Conservation (phyloP, 2,797 vertebrate genomes). For the Pseudomugil tenellus region DNA sequence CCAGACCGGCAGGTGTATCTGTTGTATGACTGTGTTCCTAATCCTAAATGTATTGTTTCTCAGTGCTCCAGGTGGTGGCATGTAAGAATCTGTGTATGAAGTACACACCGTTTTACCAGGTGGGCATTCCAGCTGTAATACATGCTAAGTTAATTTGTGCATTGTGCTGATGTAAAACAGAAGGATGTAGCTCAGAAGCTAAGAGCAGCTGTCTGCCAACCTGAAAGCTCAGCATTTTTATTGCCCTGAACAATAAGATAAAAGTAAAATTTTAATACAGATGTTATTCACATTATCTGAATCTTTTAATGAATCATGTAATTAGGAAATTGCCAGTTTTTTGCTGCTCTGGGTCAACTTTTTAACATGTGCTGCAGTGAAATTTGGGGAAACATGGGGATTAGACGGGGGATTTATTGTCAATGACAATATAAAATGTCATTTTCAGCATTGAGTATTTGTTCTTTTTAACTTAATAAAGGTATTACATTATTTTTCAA, state of each 20-base stretch:
- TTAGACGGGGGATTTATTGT: background rate
- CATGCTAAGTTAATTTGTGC: background rate
- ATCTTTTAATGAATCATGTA: background rate
- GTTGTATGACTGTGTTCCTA: background rate
- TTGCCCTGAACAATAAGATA: too few relatives aligned
- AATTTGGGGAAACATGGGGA: too few relatives aligned
- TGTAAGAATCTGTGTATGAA: background rate
- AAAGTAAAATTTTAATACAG: background rate
- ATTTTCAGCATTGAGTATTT: background rate
- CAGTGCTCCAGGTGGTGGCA: background rate
- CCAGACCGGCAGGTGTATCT: background rate
- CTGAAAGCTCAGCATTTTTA: too few relatives aligned
- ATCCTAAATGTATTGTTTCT: background rate
- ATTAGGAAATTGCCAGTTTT: background rate
- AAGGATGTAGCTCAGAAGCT: too few relatives aligned
- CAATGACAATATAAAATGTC: background rate
- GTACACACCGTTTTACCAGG: background rate
- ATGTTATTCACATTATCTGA: background rate
- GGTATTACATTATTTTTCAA: background rate
- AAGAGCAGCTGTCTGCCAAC: too few relatives aligned
- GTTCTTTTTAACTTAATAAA: background rate
- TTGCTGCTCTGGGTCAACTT: background rate
- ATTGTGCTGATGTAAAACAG: too few relatives aligned
- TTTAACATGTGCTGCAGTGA: background rate
- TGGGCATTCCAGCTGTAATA: background rate